A percentile compares a stretch with the other conserved stretches of the same genome.
Evolutionary conservation across 35 echinoderm and acorn worm species (phyloP).

Genomic region (Chiridota heheva): DNA sequence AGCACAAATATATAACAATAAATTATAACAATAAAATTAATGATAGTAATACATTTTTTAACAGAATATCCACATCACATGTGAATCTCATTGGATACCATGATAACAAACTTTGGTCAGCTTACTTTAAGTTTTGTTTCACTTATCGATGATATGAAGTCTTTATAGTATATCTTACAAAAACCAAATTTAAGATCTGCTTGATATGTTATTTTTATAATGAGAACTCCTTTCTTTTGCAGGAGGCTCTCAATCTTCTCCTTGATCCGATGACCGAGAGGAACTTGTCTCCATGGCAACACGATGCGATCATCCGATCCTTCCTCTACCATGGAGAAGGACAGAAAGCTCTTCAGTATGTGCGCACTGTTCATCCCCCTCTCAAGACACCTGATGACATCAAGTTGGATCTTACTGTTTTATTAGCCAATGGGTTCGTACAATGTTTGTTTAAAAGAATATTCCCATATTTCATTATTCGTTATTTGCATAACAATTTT

Average conservation of each 20-base stretch:
- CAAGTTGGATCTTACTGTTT: slow-evolving; percentile 83
- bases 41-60: too few relatives aligned
- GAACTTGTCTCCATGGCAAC: slow-evolving; percentile 90
- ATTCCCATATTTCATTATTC: background rate
- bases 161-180: too few relatives aligned
- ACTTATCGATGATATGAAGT: too few relatives aligned
- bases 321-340: slow-evolving; percentile 88
- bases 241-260: slow-evolving; percentile 86
- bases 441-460: background rate
- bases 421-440: slow-evolving; percentile 91
- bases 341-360: slow-evolving; percentile 93
- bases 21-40: too few relatives aligned
- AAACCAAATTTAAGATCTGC: too few relatives aligned
- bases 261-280: slow-evolving; percentile 83
- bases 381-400: slow-evolving; percentile 78
- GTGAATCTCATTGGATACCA: too few relatives aligned
- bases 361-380: slow-evolving; percentile 59
- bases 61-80: too few relatives aligned
- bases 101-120: too few relatives aligned
- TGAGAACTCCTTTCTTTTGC: background rate
- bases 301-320: slow-evolving; percentile 74
- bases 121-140: too few relatives aligned
- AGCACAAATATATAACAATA: too few relatives aligned
- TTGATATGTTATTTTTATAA: background rate
- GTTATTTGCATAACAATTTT: too few relatives aligned